Percentiles rank a stretch among this genome's conserved stretches.
Conservation (phyloP, 2,797 vertebrate genomes). For the Pipistrellus pipistrellus region DNA sequence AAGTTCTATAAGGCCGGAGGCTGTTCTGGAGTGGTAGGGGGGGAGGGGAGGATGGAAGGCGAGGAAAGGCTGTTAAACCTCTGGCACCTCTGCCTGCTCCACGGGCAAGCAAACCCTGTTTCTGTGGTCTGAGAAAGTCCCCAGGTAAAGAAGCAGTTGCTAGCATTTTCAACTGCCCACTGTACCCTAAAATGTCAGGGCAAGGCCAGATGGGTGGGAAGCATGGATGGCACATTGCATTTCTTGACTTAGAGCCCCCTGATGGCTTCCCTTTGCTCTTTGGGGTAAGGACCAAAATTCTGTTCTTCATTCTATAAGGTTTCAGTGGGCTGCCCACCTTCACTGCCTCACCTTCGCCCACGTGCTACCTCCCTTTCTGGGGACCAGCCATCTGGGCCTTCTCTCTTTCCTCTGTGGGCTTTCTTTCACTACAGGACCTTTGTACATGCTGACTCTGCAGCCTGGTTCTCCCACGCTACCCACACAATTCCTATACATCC, state of each 20-base stretch:
- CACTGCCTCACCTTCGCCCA: neutral
- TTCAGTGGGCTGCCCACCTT: neutral
- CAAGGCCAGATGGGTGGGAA: neutral
- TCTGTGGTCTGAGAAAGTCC: neutral
- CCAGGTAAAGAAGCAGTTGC: neutral
- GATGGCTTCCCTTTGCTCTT: neutral
- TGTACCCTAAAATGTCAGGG: neutral
- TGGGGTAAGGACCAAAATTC: neutral
- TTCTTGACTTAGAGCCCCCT: neutral
- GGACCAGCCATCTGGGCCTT: neutral
- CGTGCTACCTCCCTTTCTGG: neutral
- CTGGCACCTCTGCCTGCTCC: neutral
- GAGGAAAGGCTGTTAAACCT: neutral
- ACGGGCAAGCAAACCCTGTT: neutral
- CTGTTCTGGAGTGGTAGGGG: neutral
- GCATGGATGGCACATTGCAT: neutral
- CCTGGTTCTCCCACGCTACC: neutral
- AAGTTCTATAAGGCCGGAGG: neutral
- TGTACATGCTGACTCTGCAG: neutral
- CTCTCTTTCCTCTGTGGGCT: neutral
- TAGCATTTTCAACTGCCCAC: neutral
- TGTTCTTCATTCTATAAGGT: neutral
- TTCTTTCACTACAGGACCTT: constrained; percentile 42
- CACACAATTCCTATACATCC: neutral
- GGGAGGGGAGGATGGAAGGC: neutral